Evolutionary conservation across 23 tunicate genomes (phyloP).

Genomic region (Oikopleura dioica): DNA sequence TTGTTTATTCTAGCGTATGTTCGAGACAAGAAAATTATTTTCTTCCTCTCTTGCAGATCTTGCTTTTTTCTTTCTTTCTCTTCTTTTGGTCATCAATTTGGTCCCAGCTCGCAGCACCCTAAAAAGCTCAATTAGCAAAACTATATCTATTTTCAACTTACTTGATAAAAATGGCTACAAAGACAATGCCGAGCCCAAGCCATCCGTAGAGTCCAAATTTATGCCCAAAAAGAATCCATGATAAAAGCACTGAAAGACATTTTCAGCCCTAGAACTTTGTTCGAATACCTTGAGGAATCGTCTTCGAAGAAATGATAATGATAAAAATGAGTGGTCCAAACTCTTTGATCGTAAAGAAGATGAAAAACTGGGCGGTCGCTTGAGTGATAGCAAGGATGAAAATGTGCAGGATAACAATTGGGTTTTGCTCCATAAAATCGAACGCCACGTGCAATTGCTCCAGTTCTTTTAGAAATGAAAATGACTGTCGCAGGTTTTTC

Average conservation of each 20-base stretch:
- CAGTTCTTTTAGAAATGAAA: too few relatives aligned
- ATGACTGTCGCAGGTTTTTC: neutral
- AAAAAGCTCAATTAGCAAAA: too few relatives aligned
- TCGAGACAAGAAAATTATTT: too few relatives aligned
- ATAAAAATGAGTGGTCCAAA: conserved; percentile 5
- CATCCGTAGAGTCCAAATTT: neutral
- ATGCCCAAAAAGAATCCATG: neutral
- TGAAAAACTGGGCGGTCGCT: conserved; percentile 1
- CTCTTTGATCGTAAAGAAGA: neutral
- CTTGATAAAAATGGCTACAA: neutral
- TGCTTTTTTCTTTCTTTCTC: too few relatives aligned
- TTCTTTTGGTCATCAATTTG: too few relatives aligned
- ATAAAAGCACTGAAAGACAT: too few relatives aligned
- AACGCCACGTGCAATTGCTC: neutral
- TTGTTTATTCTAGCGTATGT: too few relatives aligned
- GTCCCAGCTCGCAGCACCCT: too few relatives aligned
- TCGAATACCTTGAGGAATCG: conserved; percentile 4
- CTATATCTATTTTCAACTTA: too few relatives aligned
- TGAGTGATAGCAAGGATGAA: neutral
- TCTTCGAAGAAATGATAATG: neutral
- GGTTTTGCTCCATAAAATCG: neutral
- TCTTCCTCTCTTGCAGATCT: too few relatives aligned
- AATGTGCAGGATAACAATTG: neutral
- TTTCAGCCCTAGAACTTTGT: too few relatives aligned
- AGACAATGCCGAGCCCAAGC: conserved; percentile 1